Base-by-base conservation (phyloP, 1,140 invertebrate species). In the Oppia nitens region DNA sequence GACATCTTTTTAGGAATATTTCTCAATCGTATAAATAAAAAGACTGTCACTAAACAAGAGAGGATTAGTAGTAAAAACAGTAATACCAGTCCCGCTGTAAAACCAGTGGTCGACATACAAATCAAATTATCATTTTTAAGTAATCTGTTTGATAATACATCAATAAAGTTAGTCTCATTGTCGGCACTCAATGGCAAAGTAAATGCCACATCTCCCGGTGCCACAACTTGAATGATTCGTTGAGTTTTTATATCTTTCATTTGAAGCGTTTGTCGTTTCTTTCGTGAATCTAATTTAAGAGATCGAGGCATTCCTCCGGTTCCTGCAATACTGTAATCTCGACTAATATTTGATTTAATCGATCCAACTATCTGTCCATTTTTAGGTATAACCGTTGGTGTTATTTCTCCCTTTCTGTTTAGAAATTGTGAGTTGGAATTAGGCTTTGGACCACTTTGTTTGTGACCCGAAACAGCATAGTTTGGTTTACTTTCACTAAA, bases 131-230 rank as follows among this genome's bases (percentile, higher is more conserved):
- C 61, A 4, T 70, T 65, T 6, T 50, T 20, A 6, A 66, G 62
- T 4, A 60, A 61, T 27, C 65, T 58, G 4, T 47, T 47, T 25
- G 57, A 23, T 17, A 49, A 49, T 20, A 55, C 55, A 27, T 63
- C 53, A 14, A 53, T 47, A 12, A 55, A 47, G 21, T 27, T 62
- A 82, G 83, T 84, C 20, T 84, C 85, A 67, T 87, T 85, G 70
- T 89, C 87, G 61, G 63, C 79, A 26, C 80, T 78, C 62, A 82
- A 82, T 29, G 65, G 62, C 21, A 93, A 72, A 1, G 84, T 86
- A 69, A 93, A 93, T 67, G 91, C 91, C 0, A 93, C 87, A 68
- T 93, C 89, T 47, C 88, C 89, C 0, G 89, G 88, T 6, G 88
- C 85, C 0, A 93, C 89, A 1, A 93, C 89, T 71, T 91, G 88